Conservation (phyloP, 2,888 invertebrate species). For the Cephus pygmeus region DNA sequence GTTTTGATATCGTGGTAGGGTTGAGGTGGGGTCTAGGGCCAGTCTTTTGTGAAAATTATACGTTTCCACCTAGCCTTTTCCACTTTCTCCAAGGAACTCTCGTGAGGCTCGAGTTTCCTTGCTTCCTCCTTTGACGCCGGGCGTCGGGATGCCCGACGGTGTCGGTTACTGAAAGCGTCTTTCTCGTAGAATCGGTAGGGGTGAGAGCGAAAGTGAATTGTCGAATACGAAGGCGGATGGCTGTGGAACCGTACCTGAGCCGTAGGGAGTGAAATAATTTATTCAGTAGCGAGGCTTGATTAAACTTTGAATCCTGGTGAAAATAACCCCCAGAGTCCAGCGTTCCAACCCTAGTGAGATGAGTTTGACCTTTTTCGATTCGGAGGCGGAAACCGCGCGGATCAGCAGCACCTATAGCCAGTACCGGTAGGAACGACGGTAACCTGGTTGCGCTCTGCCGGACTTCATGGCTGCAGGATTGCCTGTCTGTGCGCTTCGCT, state of each 20-base stretch:
- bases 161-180: background rate
- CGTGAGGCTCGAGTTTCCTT: background rate
- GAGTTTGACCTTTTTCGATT: constrained; percentile 32
- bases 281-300: constrained; percentile 44
- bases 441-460: background rate
- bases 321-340: constrained; percentile 33
- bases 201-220: background rate
- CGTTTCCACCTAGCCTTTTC: background rate
- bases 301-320: constrained; percentile 52
- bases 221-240: background rate
- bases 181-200: background rate
- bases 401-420: background rate
- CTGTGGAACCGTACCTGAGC: background rate
- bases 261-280: constrained; percentile 17
- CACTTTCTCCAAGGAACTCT: background rate
- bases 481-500: background rate
- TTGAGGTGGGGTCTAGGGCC: background rate
- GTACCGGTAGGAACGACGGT: background rate
- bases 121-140: background rate
- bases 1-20: background rate
- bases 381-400: constrained; percentile 24
- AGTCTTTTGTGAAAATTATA: background rate
- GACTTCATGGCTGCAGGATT: background rate
- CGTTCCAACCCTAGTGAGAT: constrained; percentile 18
- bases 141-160: background rate